Evolutionary conservation across 2,797 vertebrate species (phyloP).

Genomic region (Nannoperca obscura): DNA sequence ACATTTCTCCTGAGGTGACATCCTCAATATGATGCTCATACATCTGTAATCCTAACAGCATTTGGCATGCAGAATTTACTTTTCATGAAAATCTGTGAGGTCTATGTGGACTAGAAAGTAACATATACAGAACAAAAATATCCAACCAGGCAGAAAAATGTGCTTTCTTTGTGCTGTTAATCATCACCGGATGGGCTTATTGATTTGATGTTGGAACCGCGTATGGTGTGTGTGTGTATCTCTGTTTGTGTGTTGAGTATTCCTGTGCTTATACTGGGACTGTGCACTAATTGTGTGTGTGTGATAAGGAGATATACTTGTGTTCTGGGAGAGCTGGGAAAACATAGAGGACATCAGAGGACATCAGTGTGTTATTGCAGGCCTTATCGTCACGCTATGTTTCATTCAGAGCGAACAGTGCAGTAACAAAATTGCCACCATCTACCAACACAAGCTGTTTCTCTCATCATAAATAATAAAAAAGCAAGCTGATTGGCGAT

Average conservation of each 20-base stretch:
- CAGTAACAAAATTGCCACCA: conserved; percentile 27
- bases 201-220: conserved; percentile 57
- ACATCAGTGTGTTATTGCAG: conserved; percentile 54
- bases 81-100: conserved; percentile 59
- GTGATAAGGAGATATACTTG: conserved; percentile 54
- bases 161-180: conserved; percentile 55
- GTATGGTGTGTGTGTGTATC: conserved; percentile 13
- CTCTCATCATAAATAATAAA: conserved; percentile 48
- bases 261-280: conserved; percentile 26
- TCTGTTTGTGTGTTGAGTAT: conserved; percentile 10
- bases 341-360: conserved; percentile 66
- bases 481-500: conserved; percentile 9
- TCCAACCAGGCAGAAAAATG: conserved; percentile 43
- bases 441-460: conserved; percentile 28
- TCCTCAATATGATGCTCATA: conserved; percentile 57
- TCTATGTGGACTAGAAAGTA: conserved; percentile 46
- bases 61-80: conserved; percentile 61
- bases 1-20: conserved; percentile 65
- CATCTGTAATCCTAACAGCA: conserved; percentile 62
- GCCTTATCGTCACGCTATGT: conserved; percentile 41
- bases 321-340: conserved; percentile 37
- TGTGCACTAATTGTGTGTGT: conserved; percentile 47
- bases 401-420: conserved; percentile 30
- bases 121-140: conserved; percentile 50
- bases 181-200: conserved; percentile 52